Conservation (phyloP, 2,797 vertebrate genomes). For the Aratinga solstitialis region DNA sequence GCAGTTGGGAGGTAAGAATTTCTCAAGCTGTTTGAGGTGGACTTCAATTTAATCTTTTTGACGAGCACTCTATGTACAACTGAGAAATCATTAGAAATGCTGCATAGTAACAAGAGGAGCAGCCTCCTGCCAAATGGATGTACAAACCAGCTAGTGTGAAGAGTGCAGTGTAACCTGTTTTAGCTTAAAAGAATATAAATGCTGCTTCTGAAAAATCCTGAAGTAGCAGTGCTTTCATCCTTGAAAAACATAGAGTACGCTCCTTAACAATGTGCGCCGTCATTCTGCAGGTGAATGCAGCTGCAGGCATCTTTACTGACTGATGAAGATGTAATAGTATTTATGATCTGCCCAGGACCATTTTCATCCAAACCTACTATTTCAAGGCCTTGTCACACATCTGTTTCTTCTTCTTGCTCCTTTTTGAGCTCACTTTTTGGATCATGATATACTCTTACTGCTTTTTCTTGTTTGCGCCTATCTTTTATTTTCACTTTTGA, state of each 20-base stretch:
- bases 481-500: not conserved
- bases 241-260: accelerated
- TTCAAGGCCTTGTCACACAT: not conserved
- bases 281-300: not conserved
- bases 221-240: not conserved
- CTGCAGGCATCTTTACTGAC: not conserved
- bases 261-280: accelerated
- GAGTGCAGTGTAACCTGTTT: too few relatives aligned
- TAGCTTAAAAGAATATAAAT: not conserved
- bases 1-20: not conserved
- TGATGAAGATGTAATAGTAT: not conserved
- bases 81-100: not conserved
- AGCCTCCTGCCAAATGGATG: not conserved
- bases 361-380: not conserved
- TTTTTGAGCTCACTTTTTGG: not conserved
- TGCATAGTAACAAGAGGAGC: not conserved
- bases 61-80: not conserved
- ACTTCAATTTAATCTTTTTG: not conserved
- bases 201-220: not conserved
- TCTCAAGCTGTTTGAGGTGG: not conserved
- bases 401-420: not conserved
- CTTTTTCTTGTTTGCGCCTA: not conserved
- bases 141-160: not conserved
- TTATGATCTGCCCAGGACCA: accelerated
- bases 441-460: not conserved